Evolutionary conservation across 2,888 invertebrate genomes (phyloP).

Genomic region (Gastrophysa polygoni): DNA sequence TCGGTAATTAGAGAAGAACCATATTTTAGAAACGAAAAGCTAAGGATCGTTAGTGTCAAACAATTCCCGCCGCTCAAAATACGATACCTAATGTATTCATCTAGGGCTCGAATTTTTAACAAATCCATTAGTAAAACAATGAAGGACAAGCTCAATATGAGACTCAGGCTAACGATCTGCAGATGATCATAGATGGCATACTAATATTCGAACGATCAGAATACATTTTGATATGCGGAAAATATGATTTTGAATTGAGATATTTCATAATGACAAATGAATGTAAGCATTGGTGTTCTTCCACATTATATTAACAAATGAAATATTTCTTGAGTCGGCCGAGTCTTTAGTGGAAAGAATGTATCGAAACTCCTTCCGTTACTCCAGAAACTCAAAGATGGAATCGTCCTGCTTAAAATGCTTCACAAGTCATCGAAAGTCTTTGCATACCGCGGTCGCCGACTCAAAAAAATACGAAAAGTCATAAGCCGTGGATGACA

Average conservation of each 20-base stretch:
- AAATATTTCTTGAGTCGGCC: too few species aligned
- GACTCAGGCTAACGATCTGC: background rate
- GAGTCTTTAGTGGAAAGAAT: too few species aligned
- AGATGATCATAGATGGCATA: background rate
- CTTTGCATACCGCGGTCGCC: constrained; percentile 39
- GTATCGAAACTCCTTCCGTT: too few species aligned
- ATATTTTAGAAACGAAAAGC: constrained; percentile 50
- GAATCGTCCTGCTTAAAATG: constrained; percentile 25
- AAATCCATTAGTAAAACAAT: constrained; percentile 18
- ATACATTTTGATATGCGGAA: background rate
- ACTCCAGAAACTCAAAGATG: constrained; percentile 14
- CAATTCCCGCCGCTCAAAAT: constrained; percentile 36
- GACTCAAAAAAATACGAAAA: constrained; percentile 45
- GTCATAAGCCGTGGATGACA: constrained; percentile 57
- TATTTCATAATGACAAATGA: too few species aligned
- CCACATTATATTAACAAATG: too few species aligned
- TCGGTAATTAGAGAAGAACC: constrained; percentile 51
- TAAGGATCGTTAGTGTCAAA: constrained; percentile 42
- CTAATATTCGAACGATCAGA: background rate
- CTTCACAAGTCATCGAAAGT: constrained; percentile 42
- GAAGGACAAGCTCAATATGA: constrained; percentile 7
- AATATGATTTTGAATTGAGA: background rate
- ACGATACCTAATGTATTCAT: constrained; percentile 40
- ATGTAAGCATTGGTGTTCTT: too few species aligned
- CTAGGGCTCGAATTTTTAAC: constrained; percentile 31